Evolutionary conservation across 2,888 invertebrate species (phyloP).

Genomic region (Boloria euphrosyne): DNA sequence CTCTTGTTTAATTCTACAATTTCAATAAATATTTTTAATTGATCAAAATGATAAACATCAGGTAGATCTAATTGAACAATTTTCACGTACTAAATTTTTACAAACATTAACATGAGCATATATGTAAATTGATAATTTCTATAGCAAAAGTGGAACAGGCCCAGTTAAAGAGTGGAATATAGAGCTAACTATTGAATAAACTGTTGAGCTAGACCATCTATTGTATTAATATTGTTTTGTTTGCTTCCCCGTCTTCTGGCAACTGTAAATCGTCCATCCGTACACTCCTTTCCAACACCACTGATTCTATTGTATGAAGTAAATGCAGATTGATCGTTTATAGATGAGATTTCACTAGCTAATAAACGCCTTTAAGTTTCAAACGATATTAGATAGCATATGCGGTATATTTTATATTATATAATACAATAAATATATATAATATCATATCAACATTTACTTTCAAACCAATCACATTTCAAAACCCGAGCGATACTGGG

Average conservation of each 20-base stretch:
- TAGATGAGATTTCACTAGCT: constrained; percentile 36
- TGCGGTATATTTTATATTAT: constrained; percentile 27
- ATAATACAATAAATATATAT: constrained; percentile 31
- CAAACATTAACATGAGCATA: neutral
- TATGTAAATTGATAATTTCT: neutral
- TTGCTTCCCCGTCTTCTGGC: constrained; percentile 78
- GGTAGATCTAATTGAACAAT: neutral
- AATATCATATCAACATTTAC: constrained; percentile 61
- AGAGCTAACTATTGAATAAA: constrained; percentile 56
- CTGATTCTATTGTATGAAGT: constrained; percentile 59
- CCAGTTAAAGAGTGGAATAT: constrained; percentile 43
- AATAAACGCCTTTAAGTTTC: constrained; percentile 17
- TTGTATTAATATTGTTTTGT: constrained; percentile 52
- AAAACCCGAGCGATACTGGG: constrained; percentile 23
- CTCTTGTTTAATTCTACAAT: constrained; percentile 2
- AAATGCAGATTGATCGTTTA: constrained; percentile 52
- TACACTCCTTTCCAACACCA: constrained; percentile 71
- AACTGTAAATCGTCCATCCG: constrained; percentile 72
- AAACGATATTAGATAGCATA: constrained; percentile 13
- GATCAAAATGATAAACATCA: neutral
- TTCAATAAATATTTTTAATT: neutral
- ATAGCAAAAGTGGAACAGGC: constrained; percentile 35
- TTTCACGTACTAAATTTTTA: neutral
- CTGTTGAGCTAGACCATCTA: constrained; percentile 54
- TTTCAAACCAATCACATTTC: constrained; percentile 42